phyloP scores from a whole-genome alignment of 2,113 vertebrate species.

The Melanocharis versteri region DNA sequence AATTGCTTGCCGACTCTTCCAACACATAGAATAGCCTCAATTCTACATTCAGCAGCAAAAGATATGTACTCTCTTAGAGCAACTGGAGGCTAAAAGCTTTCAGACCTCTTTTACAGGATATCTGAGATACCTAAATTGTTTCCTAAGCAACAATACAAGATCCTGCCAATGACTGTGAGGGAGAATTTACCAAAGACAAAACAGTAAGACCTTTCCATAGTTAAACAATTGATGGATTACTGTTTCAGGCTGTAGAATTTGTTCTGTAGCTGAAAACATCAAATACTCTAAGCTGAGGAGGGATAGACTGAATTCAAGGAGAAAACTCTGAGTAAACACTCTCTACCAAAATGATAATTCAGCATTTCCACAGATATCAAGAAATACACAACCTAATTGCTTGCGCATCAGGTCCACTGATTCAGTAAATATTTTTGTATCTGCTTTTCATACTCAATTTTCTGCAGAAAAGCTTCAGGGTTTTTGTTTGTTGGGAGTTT shows the following conservation, averaged over 20 bases:
- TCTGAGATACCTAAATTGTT: background rate
- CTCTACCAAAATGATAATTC: background rate
- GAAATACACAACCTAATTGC: background rate
- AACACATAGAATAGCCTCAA: background rate
- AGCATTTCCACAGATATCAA: background rate
- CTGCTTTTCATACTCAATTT: background rate
- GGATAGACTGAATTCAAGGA: background rate
- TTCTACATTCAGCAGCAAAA: background rate
- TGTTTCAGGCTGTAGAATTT: background rate
- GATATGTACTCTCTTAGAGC: background rate
- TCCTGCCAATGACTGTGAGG: background rate
- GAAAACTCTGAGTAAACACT: background rate
- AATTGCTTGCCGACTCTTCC: background rate
- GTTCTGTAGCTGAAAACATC: background rate
- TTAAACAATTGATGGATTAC: background rate
- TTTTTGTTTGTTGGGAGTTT: background rate
- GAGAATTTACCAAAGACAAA: background rate
- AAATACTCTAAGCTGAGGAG: background rate
- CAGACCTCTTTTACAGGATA: background rate
- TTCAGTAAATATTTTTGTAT: background rate
- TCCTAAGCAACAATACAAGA: background rate
- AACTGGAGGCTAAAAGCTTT: background rate
- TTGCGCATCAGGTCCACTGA: background rate
- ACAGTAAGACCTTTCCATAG: background rate
- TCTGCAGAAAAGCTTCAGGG: background rate